phyloP scores from a whole-genome alignment of 2,888 invertebrate genomes.

The Sarcophaga subvicina region DNA sequence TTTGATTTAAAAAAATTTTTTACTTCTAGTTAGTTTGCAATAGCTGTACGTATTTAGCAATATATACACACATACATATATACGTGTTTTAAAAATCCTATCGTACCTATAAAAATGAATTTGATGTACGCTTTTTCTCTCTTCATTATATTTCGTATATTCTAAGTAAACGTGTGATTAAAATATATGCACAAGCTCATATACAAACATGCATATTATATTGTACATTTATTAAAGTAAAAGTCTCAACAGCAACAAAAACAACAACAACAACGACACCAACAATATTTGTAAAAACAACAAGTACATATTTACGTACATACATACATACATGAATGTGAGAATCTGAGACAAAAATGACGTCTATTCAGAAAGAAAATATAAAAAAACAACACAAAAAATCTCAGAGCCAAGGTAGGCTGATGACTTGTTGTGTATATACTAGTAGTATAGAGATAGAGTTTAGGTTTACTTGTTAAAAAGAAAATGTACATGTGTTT shows the following conservation, averaged over 20 bases:
- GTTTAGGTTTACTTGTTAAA: conserved; percentile 62
- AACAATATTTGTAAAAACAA: conserved; percentile 42
- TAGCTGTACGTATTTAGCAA: not conserved
- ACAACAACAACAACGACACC: conserved; percentile 7
- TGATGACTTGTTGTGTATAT: conserved; percentile 67
- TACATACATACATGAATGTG: not conserved
- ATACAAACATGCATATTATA: not conserved
- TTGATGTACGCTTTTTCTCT: conserved; percentile 38
- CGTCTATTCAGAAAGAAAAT: conserved; percentile 36
- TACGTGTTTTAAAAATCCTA: conserved; percentile 29
- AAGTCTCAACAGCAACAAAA: conserved; percentile 35
- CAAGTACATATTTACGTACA: conserved; percentile 25
- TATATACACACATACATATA: conserved; percentile 12
- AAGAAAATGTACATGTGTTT: conserved; percentile 67
- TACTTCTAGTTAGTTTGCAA: not conserved
- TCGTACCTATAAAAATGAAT: conserved; percentile 32
- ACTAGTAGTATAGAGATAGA: conserved; percentile 23
- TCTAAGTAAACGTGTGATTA: conserved; percentile 27
- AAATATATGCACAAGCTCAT: not conserved
- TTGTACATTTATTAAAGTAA: conserved; percentile 23
- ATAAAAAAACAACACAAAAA: conserved; percentile 27
- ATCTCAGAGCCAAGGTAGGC: conserved; percentile 75
- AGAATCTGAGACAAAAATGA: conserved; percentile 56
- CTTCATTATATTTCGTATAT: conserved; percentile 10
- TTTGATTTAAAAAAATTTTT: conserved; percentile 4